Evolutionary conservation across 2,888 invertebrate genomes (phyloP), one percentile per base, ranked within the genome.

Genomic region (Hyalella azteca): DNA sequence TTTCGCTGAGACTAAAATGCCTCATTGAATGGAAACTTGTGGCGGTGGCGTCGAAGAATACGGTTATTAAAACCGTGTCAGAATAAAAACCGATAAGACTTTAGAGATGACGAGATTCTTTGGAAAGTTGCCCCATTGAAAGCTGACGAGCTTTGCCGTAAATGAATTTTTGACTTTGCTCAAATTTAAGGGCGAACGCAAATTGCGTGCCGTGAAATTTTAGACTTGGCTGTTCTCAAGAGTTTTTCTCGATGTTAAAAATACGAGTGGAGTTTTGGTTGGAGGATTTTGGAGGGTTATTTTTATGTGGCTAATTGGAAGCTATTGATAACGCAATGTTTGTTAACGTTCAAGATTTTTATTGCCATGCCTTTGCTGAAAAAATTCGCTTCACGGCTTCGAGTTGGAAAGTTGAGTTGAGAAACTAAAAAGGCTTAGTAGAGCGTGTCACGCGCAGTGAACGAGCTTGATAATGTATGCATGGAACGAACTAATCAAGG

Each of bases 21-120:
- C 66, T 66, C 66, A 66, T 66, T 66, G 66, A 66, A 66, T 66
- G 66, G 66, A 66, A 66, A 66, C 66, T 66, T 66, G 66, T 39
- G 66, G 66, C 39, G 36, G 36, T 36, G 66, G 66, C 29, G 66
- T n/a, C 39, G 36, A 66, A 66, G 66, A 66, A 66, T 66, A 66
- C 32, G 66, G 66, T 66, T 66, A 66, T 66, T 66, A 66, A 66
- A 66, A 66, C 66, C 66, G 2, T 19, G 66, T 36, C 11, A 19
- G 36, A 66, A 66, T 66, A 66, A 66, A 66, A 66, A 66, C 66
- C 66, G 66, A 66, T 66, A 66, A 66, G 66, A 66, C 66, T 66
- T 66, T 66, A 32, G 39, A 66, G 66, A 66, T 66, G 66, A 66
- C 66, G 66, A 36, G 36, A 22, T 66, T 66, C 66, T 66, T 66